Percentiles rank a stretch among this genome's conserved stretches.
phyloP scores from a whole-genome alignment of 2,888 invertebrate species.

The Fabriciana adippe region DNA sequence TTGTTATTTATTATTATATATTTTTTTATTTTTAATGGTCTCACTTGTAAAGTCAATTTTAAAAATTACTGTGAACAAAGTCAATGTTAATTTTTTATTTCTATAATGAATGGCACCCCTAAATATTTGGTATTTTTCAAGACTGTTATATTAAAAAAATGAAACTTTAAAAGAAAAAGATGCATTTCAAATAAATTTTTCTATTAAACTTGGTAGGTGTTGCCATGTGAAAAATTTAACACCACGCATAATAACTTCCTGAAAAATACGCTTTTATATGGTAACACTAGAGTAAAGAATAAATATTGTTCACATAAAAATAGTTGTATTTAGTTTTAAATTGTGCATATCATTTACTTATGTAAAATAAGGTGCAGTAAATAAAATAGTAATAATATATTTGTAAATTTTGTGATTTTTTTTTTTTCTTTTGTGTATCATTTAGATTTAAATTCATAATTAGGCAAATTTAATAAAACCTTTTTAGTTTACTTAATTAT shows the following conservation, averaged over 20 bases:
- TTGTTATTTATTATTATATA: not conserved
- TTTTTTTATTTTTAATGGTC: not conserved
- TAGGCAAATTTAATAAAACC: too few species aligned
- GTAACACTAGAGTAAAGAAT: slow-evolving; percentile 18
- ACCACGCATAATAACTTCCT: slow-evolving; percentile 30
- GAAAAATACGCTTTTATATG: slow-evolving; percentile 30
- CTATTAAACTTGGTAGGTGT: slow-evolving; percentile 26
- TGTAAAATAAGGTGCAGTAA: not conserved
- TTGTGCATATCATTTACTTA: slow-evolving; percentile 17
- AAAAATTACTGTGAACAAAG: not conserved
- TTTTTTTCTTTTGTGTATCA: too few species aligned
- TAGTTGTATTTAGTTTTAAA: slow-evolving; percentile 18
- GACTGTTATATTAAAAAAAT: slow-evolving; percentile 12
- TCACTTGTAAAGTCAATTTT: slow-evolving; percentile 4
- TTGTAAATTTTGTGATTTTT: too few species aligned
- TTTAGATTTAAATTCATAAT: too few species aligned
- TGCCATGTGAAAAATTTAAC: slow-evolving; percentile 28
- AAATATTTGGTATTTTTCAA: slow-evolving; percentile 10
- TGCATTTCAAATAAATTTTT: slow-evolving; percentile 13
- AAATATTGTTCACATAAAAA: slow-evolving; percentile 17
- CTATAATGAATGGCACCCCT: slow-evolving; percentile 1
- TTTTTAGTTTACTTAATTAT: too few species aligned
- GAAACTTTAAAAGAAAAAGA: slow-evolving; percentile 9
- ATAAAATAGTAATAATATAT: too few species aligned
- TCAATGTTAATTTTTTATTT: not conserved